Percentiles rank a stretch among this genome's conserved stretches.
These are phyloP conservation scores for Stercorarius parasiticus DNA, from an alignment of 2,113 vertebrate species.

Conservation along the genomic window DNA sequence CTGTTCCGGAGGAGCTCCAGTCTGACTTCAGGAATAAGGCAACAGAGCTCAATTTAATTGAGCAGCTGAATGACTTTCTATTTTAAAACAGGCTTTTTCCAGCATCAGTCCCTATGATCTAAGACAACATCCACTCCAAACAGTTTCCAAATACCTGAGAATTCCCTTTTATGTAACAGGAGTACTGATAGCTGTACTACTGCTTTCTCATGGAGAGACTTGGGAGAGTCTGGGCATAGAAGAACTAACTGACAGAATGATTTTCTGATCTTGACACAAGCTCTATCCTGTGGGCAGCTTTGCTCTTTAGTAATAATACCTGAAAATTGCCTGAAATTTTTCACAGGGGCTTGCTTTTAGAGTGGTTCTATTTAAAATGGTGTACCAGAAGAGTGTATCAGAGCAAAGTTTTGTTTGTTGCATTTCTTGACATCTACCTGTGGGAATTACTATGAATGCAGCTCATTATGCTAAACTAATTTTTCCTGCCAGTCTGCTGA, in stretches of 20 bases:
- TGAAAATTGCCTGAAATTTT: not conserved
- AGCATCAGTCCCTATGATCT: not conserved
- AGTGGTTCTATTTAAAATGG: not conserved
- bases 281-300: not conserved
- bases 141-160: not conserved
- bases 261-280: not conserved
- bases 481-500: not conserved
- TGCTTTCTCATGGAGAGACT: not conserved
- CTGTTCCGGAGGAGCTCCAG: not conserved
- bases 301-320: not conserved
- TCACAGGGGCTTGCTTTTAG: not conserved
- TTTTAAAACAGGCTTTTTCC: not conserved
- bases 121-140: not conserved
- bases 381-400: not conserved
- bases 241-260: not conserved
- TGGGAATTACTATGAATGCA: not conserved
- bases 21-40: not conserved
- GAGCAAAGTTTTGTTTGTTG: not conserved
- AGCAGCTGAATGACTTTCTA: not conserved
- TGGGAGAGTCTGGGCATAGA: not conserved
- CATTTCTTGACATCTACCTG: not conserved
- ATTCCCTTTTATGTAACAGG: not conserved
- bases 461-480: not conserved
- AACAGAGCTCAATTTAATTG: not conserved
- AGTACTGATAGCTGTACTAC: not conserved